phyloP scores from a whole-genome alignment of 2,113 vertebrate species.

The Atherinomorus stipes region DNA sequence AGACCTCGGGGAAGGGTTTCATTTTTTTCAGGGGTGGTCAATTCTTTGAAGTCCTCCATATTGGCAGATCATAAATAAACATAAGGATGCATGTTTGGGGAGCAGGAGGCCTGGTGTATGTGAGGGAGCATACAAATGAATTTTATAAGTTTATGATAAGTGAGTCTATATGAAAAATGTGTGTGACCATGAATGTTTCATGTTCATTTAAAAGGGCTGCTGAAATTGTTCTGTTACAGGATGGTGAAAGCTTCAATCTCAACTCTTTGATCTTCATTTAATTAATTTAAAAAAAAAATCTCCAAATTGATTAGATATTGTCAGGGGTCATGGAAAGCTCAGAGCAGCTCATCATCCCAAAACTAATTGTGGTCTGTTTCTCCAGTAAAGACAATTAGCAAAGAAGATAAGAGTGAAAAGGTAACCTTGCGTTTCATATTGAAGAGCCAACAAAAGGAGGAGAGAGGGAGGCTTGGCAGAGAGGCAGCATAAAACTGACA shows the following conservation, averaged over 20 bases:
- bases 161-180: conserved; percentile 10
- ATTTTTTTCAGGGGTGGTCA: conserved; percentile 39
- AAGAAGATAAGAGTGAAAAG: neutral
- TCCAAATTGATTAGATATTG: conserved; percentile 44
- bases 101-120: conserved; percentile 28
- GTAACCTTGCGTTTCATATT: neutral
- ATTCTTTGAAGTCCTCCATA: conserved; percentile 72
- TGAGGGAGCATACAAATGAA: neutral
- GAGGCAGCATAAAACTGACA: neutral
- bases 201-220: conserved; percentile 32
- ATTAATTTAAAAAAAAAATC: conserved; percentile 45
- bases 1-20: conserved; percentile 27
- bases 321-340: conserved; percentile 23
- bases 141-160: conserved; percentile 26
- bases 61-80: conserved; percentile 71
- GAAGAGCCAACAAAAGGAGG: neutral
- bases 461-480: neutral
- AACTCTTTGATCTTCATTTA: conserved; percentile 48
- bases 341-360: conserved; percentile 27
- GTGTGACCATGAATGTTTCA: conserved; percentile 41
- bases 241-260: conserved; percentile 14
- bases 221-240: conserved; percentile 1
- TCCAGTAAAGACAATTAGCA: neutral
- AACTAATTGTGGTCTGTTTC: conserved; percentile 21
- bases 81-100: conserved; percentile 51